A percentile compares a stretch with the other conserved stretches of the same genome.
Conservation (phyloP, 2,888 invertebrate species). For the Eupelmus urozonus region DNA sequence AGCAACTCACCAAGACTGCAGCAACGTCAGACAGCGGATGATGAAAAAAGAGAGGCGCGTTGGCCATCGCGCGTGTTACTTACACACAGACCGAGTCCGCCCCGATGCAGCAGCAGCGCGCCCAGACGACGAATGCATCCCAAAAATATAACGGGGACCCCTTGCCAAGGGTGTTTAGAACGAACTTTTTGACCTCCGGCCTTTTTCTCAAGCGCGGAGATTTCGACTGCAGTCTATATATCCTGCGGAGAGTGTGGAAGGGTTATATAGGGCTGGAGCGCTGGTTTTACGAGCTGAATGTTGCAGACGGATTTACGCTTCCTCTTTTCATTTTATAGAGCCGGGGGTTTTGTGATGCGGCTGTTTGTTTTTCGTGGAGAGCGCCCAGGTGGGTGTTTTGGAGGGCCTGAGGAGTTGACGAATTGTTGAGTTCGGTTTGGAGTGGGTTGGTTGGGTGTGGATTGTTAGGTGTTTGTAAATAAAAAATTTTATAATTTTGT, state of each 20-base stretch:
- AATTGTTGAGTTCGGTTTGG: too few species aligned
- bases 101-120: constrained; percentile 69
- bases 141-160: constrained; percentile 67
- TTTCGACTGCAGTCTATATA: not conserved
- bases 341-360: too few species aligned
- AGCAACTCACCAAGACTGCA: not conserved
- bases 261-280: constrained; percentile 62
- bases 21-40: constrained; percentile 51
- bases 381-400: too few species aligned
- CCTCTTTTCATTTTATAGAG: constrained; percentile 21
- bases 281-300: constrained; percentile 13
- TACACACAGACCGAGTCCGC: too few species aligned
- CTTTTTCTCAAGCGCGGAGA: constrained; percentile 14
- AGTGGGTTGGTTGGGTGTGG: too few species aligned
- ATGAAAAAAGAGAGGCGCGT: constrained; percentile 62
- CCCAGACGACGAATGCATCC: constrained; percentile 64
- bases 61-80: constrained; percentile 67
- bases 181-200: constrained; percentile 66
- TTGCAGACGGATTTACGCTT: constrained; percentile 48
- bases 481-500: too few species aligned
- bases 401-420: too few species aligned
- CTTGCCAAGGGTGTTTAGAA: constrained; percentile 75
- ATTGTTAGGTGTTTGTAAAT: too few species aligned
- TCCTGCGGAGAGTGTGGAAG: constrained; percentile 59
- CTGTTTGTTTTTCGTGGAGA: too few species aligned